Evolutionary conservation across 2,113 vertebrate species (phyloP), one percentile per base, ranked within the genome.

Genomic region (Cephalopterus ornatus): DNA sequence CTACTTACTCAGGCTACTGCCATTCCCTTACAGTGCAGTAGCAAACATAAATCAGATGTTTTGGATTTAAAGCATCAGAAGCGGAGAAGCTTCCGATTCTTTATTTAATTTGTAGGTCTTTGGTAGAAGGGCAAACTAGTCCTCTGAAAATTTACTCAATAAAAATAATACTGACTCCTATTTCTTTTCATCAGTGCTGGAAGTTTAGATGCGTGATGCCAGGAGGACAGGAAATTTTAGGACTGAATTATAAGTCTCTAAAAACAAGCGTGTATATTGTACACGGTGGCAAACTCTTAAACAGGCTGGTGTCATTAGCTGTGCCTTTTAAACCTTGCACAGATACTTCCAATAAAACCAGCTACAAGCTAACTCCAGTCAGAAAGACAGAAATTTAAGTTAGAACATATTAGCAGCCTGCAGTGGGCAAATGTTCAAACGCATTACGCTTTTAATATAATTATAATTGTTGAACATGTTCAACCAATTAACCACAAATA

Each of bases 401-500:
- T 76, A 90, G 79, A 62, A 88, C 75, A 39, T 66, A 94, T 61
- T 26, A 97, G 93, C 89, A 97, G 97, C 95, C 95, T 75, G n/a
- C 72, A 55, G 80, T 68, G 97, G 96, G 96, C 97, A 97, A 97
- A 96, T 68, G 94, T 96, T 98, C 95, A 97, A 98, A 91, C 88
- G 89, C 91, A 95, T 98, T 97, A 98, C 19, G 0, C 93, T 71
- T 97, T 97, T 98, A 96, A 98, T 97, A 98, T 80, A 97, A 97
- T 97, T 97, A 96, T 96, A 98, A 97, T 97, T 94, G 95, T 95
- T 97, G 95, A 97, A 97, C 95, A 97, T 94, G 91, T 82, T 97
- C 97, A 97, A 97, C 97, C 96, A 98, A 98, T 98, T 97, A 98
- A 97, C 95, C 91, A 95, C 96, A 98, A 98, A 96, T 98, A 97